Conservation (phyloP, 2,888 invertebrate genomes). For the Meteorus cinctellus region DNA sequence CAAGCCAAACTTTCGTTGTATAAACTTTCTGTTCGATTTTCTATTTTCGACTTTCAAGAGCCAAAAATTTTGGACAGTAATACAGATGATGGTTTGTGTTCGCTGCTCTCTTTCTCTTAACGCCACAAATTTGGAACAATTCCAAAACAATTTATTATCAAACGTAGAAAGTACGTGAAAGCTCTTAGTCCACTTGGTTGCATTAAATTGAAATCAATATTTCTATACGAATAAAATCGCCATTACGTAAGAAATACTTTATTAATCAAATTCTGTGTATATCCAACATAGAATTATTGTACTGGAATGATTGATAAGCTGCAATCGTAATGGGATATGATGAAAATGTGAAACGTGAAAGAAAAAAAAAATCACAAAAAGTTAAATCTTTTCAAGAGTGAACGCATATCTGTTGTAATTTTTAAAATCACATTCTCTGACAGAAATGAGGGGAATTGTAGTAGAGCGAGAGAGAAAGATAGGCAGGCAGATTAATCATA, state of each 20-base stretch:
- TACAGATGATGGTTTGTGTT: background rate
- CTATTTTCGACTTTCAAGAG: background rate
- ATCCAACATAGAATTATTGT: background rate
- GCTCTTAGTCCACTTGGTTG: slow-evolving; percentile 11
- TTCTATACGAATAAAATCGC: background rate
- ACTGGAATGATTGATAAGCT: background rate
- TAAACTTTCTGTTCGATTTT: background rate
- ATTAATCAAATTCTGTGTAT: background rate
- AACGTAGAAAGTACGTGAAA: slow-evolving; percentile 18
- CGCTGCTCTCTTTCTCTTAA: background rate
- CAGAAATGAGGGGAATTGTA: too few species aligned
- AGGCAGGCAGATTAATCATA: background rate
- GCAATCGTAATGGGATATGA: background rate
- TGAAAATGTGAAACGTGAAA: background rate
- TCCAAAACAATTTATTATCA: slow-evolving; percentile 17
- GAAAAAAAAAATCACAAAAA: background rate
- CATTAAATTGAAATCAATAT: background rate
- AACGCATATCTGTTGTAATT: background rate
- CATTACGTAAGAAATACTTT: background rate
- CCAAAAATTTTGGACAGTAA: background rate
- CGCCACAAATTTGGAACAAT: background rate
- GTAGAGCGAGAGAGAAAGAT: background rate
- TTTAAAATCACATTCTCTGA: background rate
- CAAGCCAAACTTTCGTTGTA: too few species aligned
- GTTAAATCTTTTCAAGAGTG: too few species aligned